A percentile compares a stretch with the other conserved stretches of the same genome.
These are phyloP conservation scores for Sula dactylatra DNA, from an alignment of 2,113 vertebrate species.

Conservation along the genomic window DNA sequence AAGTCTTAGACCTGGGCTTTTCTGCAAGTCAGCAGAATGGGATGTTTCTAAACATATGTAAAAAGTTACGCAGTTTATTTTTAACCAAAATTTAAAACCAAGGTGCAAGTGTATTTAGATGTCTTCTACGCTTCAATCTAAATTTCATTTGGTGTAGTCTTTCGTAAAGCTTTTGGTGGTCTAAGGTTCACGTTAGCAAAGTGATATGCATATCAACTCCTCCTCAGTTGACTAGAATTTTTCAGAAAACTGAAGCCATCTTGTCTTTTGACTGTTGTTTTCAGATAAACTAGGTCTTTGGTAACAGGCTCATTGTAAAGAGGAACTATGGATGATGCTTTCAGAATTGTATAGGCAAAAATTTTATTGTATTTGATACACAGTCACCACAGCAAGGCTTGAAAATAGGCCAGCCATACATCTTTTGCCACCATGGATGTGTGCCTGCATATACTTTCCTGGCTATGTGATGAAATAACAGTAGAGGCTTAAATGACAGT, in stretches of 20 bases:
- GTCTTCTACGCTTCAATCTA: background rate
- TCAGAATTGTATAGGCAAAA: background rate
- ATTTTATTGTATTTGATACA: background rate
- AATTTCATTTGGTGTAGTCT: background rate
- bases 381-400: background rate
- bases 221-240: background rate
- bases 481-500: background rate
- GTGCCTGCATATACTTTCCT: background rate
- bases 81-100: background rate
- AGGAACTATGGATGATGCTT: background rate
- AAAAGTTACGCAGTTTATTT: background rate
- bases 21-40: background rate
- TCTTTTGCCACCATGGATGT: background rate
- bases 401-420: background rate
- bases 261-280: background rate
- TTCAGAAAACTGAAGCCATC: background rate
- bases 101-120: background rate
- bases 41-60: background rate
- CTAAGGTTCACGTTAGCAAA: background rate
- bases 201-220: background rate
- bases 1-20: background rate
- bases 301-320: background rate
- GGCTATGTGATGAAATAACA: background rate
- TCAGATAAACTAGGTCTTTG: background rate
- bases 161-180: background rate